Evolutionary conservation across 2,797 vertebrate species (phyloP).

Genomic region (Takifugu ocellatus): DNA sequence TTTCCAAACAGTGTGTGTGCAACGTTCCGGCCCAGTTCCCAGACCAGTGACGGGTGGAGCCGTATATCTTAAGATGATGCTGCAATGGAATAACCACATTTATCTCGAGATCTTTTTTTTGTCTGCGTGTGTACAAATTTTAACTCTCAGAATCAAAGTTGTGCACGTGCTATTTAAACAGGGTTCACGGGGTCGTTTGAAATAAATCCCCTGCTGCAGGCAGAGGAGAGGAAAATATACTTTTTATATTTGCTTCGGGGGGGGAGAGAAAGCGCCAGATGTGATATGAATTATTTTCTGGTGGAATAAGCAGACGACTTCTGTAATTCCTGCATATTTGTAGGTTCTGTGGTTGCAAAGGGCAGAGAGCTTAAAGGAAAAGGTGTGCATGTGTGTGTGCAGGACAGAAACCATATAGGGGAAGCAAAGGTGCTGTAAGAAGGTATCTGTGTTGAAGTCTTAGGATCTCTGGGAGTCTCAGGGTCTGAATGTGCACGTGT

Average conservation of each 20-base stretch:
- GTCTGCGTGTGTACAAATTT: slow-evolving; percentile 10
- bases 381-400: slow-evolving; percentile 39
- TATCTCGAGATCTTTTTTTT: background rate
- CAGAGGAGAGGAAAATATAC: slow-evolving; percentile 47
- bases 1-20: too few species aligned
- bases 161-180: slow-evolving; percentile 27
- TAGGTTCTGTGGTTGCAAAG: slow-evolving; percentile 54
- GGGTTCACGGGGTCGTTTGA: slow-evolving; percentile 28
- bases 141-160: slow-evolving; percentile 11
- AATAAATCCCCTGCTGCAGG: slow-evolving; percentile 21
- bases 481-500: slow-evolving; percentile 22
- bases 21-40: too few species aligned
- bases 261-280: slow-evolving; percentile 64
- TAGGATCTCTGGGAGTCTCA: slow-evolving; percentile 26
- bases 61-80: too few species aligned
- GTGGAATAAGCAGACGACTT: slow-evolving; percentile 49
- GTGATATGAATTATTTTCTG: slow-evolving; percentile 70
- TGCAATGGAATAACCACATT: too few species aligned
- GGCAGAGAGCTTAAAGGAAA: slow-evolving; percentile 60
- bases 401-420: slow-evolving; percentile 21
- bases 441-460: slow-evolving; percentile 55
- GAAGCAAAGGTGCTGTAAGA: slow-evolving; percentile 25
- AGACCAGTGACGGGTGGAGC: too few species aligned
- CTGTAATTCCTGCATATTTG: slow-evolving; percentile 76
- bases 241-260: slow-evolving; percentile 72